Evolutionary conservation across 2,888 invertebrate species (phyloP).

Genomic region (Andrena praecox): DNA sequence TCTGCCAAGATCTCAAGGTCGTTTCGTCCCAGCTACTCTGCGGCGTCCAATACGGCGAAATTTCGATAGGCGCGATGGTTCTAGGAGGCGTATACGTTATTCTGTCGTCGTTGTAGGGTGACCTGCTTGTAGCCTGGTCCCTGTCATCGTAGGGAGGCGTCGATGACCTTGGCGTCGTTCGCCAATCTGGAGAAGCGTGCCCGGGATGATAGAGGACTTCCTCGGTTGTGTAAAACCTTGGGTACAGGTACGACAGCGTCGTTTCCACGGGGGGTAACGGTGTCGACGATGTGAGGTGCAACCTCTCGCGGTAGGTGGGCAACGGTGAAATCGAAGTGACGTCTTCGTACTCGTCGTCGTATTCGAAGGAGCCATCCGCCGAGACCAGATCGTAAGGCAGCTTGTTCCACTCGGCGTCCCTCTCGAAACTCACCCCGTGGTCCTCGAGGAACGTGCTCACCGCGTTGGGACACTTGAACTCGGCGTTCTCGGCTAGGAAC

Average conservation of each 20-base stretch:
- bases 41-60: background rate
- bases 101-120: background rate
- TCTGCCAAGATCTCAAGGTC: slow-evolving; percentile 42
- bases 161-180: background rate
- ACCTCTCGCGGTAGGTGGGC: slow-evolving; percentile 23
- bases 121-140: background rate
- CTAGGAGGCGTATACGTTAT: slow-evolving; percentile 7
- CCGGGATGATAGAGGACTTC: slow-evolving; percentile 34
- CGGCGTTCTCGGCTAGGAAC: slow-evolving; percentile 77
- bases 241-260: background rate
- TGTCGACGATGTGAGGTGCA: background rate
- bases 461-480: slow-evolving; percentile 80
- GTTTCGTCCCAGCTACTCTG: background rate
- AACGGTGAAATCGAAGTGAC: background rate
- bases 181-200: background rate
- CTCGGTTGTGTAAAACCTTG: slow-evolving; percentile 33
- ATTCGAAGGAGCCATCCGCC: background rate
- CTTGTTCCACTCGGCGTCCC: slow-evolving; percentile 76
- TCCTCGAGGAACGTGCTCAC: slow-evolving; percentile 72
- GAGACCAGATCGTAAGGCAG: slow-evolving; percentile 66
- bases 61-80: slow-evolving; percentile 12
- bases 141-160: background rate
- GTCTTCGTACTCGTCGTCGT: slow-evolving; percentile 13
- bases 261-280: background rate
- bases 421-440: slow-evolving; percentile 72